Evolutionary conservation across 2,888 invertebrate species (phyloP).

Genomic region (Autographa gamma): DNA sequence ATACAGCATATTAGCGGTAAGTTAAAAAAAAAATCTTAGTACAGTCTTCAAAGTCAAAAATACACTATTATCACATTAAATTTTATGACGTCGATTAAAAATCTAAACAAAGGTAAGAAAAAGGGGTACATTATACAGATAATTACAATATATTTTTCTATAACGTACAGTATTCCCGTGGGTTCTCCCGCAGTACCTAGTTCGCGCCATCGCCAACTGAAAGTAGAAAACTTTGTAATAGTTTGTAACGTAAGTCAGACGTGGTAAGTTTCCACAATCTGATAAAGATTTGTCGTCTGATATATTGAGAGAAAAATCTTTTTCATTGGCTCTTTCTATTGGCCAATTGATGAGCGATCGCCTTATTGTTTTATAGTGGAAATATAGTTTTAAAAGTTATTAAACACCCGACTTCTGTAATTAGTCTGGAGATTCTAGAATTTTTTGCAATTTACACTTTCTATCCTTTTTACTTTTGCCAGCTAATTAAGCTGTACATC

Average conservation of each 20-base stretch:
- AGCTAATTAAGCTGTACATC: no score
- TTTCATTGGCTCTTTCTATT: conserved; percentile 23
- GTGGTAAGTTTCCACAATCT: conserved; percentile 41
- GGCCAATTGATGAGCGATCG: background rate
- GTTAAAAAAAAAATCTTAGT: no score
- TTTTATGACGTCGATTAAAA: background rate
- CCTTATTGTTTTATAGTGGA: background rate
- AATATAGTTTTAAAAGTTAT: background rate
- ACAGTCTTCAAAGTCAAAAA: no score
- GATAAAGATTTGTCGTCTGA: conserved; percentile 37
- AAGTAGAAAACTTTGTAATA: conserved; percentile 40
- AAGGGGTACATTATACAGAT: background rate
- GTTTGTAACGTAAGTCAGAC: conserved; percentile 40
- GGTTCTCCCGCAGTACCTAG: conserved; percentile 17
- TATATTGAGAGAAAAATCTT: conserved; percentile 29
- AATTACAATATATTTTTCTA: conserved; percentile 23
- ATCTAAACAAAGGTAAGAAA: background rate
- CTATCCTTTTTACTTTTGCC: no score
- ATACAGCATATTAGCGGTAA: no score
- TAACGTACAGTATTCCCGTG: conserved; percentile 21
- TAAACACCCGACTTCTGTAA: no score
- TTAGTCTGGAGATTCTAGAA: no score
- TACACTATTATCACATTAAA: no score
- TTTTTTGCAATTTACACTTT: no score
- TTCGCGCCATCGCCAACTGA: conserved; percentile 28